Evolutionary conservation across 1,140 invertebrate genomes (phyloP).

Genomic region (Diorhabda carinulata): DNA sequence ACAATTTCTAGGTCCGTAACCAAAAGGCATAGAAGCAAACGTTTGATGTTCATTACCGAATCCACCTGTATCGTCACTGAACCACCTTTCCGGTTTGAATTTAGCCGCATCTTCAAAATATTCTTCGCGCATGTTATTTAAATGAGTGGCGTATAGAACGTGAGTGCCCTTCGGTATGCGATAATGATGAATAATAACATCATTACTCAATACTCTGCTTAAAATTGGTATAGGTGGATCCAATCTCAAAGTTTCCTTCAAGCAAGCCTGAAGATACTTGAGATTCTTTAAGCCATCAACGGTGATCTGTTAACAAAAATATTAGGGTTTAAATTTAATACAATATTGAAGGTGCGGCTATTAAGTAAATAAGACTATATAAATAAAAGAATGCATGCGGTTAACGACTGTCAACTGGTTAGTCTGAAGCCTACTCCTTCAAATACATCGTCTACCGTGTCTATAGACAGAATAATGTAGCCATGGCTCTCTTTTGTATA

Average conservation of each 20-base stretch:
- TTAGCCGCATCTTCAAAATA: conserved; percentile 66
- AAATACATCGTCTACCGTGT: no score
- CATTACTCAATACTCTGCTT: conserved; percentile 60
- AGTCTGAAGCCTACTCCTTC: no score
- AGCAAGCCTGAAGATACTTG: conserved; percentile 62
- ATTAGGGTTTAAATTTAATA: no score
- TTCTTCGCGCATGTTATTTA: conserved; percentile 61
- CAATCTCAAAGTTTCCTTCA: conserved; percentile 64
- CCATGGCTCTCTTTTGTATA: no score
- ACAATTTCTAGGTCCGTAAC: conserved; percentile 57
- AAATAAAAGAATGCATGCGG: no score
- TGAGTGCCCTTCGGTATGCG: conserved; percentile 60
- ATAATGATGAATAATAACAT: conserved; percentile 60
- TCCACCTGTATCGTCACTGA: conserved; percentile 45
- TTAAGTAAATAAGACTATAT: no score
- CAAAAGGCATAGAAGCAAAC: conserved; percentile 59
- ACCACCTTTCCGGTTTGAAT: conserved; percentile 69
- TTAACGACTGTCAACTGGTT: no score
- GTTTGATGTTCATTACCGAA: conserved; percentile 30
- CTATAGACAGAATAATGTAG: no score
- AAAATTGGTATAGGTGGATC: conserved; percentile 60
- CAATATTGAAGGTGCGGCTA: no score
- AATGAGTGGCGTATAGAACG: conserved; percentile 67
- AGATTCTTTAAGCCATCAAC: conserved; percentile 48
- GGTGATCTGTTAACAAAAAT: neutral